Conservation (phyloP, 2,888 invertebrate species). For the Zygaena filipendulae region DNA sequence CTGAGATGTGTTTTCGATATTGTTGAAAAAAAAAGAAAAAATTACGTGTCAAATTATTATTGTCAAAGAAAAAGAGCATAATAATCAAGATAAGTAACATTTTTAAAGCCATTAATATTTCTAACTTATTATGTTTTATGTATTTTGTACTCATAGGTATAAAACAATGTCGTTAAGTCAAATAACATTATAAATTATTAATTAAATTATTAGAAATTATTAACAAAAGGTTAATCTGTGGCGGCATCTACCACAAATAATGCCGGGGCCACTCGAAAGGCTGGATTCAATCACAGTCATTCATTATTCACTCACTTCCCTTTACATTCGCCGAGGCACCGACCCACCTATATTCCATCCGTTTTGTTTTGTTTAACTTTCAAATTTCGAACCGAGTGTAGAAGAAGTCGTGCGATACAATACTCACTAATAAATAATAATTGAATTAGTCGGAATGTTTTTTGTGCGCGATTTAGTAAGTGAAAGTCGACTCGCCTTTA, state of each 20-base stretch:
- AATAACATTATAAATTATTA: too few relatives aligned
- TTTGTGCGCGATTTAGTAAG: slow-evolving; percentile 28
- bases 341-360: too few relatives aligned
- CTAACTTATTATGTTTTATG: too few relatives aligned
- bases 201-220: slow-evolving; percentile 63
- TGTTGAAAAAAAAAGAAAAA: too few relatives aligned
- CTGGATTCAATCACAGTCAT: slow-evolving; percentile 63
- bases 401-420: slow-evolving; percentile 42
- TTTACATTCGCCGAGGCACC: slow-evolving; percentile 58
- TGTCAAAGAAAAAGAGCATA: too few relatives aligned
- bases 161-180: slow-evolving; percentile 40
- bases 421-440: slow-evolving; percentile 42
- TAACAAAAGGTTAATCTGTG: slow-evolving; percentile 63
- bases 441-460: slow-evolving; percentile 40
- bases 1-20: too few relatives aligned
- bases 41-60: too few relatives aligned
- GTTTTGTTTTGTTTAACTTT: slow-evolving; percentile 64
- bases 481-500: too few relatives aligned
- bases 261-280: slow-evolving; percentile 46
- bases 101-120: too few relatives aligned
- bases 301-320: slow-evolving; percentile 65
- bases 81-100: too few relatives aligned
- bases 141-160: slow-evolving; percentile 2
- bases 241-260: slow-evolving; percentile 66
- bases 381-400: slow-evolving; percentile 48